Evolutionary conservation across 2,888 invertebrate species (phyloP).

Genomic region (Tortricodes alternella): DNA sequence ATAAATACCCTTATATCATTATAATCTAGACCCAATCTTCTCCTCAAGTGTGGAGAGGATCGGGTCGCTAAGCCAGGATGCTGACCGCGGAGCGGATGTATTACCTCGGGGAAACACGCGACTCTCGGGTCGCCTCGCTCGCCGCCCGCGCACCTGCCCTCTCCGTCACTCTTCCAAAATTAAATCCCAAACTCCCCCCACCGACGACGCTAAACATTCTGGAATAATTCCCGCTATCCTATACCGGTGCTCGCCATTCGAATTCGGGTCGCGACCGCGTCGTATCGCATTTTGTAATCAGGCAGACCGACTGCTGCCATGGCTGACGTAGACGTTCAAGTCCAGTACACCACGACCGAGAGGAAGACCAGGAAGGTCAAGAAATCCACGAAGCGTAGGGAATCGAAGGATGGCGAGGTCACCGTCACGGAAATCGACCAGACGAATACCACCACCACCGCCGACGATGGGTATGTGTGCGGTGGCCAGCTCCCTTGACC

Average conservation of each 20-base stretch:
- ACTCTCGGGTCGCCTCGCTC: slow-evolving; percentile 58
- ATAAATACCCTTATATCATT: neutral
- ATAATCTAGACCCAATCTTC: slow-evolving; percentile 21
- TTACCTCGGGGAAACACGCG: slow-evolving; percentile 52
- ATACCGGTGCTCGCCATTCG: slow-evolving; percentile 79
- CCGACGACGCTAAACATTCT: slow-evolving; percentile 77
- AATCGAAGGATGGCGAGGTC: slow-evolving; percentile 89
- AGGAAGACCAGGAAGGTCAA: slow-evolving; percentile 96
- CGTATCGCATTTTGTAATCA: slow-evolving; percentile 60
- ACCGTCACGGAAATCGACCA: slow-evolving; percentile 91
- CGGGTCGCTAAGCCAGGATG: slow-evolving; percentile 48
- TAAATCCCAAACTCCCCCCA: slow-evolving; percentile 81
- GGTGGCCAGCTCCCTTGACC: slow-evolving; percentile 70
- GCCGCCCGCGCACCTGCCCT: slow-evolving; percentile 82
- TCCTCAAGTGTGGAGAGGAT: slow-evolving; percentile 34
- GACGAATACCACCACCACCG: slow-evolving; percentile 84
- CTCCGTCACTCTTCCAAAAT: slow-evolving; percentile 83
- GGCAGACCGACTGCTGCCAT: slow-evolving; percentile 77
- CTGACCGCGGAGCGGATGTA: slow-evolving; percentile 46
- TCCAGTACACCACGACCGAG: slow-evolving; percentile 92
- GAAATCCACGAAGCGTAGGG: slow-evolving; percentile 90
- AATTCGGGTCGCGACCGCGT: slow-evolving; percentile 82
- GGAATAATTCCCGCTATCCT: slow-evolving; percentile 82
- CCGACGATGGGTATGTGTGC: slow-evolving; percentile 93
- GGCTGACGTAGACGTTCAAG: slow-evolving; percentile 96